These are phyloP conservation scores for Drosophila bunnanda DNA, from an alignment of 2,888 invertebrate genomes.

Conservation along the genomic window DNA sequence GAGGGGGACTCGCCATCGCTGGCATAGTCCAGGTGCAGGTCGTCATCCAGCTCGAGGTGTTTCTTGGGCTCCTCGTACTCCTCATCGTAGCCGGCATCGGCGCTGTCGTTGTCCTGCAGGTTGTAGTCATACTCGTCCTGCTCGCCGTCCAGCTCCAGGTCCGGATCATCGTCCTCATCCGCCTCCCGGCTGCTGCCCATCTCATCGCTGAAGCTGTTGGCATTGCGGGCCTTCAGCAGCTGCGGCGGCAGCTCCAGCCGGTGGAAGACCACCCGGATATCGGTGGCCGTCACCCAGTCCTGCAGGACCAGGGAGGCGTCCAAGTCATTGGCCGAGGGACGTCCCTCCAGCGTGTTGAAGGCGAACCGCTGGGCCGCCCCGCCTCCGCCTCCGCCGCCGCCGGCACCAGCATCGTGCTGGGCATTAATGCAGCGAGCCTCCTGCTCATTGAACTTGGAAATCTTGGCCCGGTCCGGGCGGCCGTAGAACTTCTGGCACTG, in stretches of 20 bases:
- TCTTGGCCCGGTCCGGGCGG: slow-evolving; percentile 93
- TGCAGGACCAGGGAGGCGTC: slow-evolving; percentile 99
- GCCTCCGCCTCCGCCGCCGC: slow-evolving; percentile 85
- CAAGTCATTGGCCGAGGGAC: slow-evolving; percentile 97
- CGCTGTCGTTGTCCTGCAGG: slow-evolving; percentile 79
- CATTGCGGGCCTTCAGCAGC: slow-evolving; percentile 77
- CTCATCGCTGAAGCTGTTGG: slow-evolving; percentile 83
- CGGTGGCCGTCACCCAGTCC: slow-evolving; percentile 99
- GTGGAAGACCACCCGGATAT: slow-evolving; percentile 97
- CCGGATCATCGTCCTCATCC: slow-evolving; percentile 53
- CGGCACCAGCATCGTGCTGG: slow-evolving; percentile 87
- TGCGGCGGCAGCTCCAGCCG: slow-evolving; percentile 91
- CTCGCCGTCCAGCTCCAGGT: slow-evolving; percentile 60
- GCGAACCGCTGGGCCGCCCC: slow-evolving; percentile 94
- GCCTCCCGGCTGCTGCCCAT: slow-evolving; percentile 79
- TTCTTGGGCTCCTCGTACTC: slow-evolving; percentile 81
- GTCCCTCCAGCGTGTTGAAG: slow-evolving; percentile 97
- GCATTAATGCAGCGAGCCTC: slow-evolving; percentile 98
- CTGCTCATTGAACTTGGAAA: slow-evolving; percentile 98
- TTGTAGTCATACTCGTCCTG: slow-evolving; percentile 78
- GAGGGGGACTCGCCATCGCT: slow-evolving; percentile 66
- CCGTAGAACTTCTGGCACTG: slow-evolving; percentile 97
- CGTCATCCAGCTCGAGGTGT: slow-evolving; percentile 79
- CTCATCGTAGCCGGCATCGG: slow-evolving; percentile 72
- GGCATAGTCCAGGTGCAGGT: slow-evolving; percentile 77